Evolutionary conservation across 2,113 vertebrate species (phyloP), one percentile per base, ranked within the genome.

Genomic region (Bambusicola thoracicus): DNA sequence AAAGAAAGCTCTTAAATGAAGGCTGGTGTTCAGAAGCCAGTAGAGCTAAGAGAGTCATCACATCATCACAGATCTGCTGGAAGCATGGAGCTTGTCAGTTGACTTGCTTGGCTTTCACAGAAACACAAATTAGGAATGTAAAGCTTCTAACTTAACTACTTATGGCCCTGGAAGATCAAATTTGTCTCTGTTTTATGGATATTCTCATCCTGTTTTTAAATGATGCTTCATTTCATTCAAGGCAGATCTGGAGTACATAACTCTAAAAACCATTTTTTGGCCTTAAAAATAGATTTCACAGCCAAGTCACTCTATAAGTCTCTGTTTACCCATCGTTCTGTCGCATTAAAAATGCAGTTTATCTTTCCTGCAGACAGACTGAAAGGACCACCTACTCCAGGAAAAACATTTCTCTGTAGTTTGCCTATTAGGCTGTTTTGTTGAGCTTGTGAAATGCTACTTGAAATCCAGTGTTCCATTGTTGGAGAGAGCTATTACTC

Each of bases 1-100:
- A 92, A 93, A 82, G 91, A 75, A 89, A 87, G 83, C 93, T 89
- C 93, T 93, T 91, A 80, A 89, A 93, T 48, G 79, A 85, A 83
- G 68, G 82, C 79, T 85, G 61, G 76, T 74, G 84, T 78, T 91
- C 85, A 85, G 87, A 48, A 87, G 91, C 51, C 72, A 56, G 59
- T 16, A 17, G 76, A 93, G 77, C 61, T 32, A 27, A 27, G 25
- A 68, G 61, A 78, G 51, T 30, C 84, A 70, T 56, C 82, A 67
- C 86, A 81, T 0, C 67, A 84, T 63, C 75, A 2, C 81, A 56
- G 84, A 51, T 85, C 63, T 91, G 63, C 85, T 85, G 21, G 74
- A 56, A 91, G 18, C 1, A 2, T 46, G 79, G 20, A 67, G n/a
- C 73, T 75, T 66, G 85, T 49, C 76, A 78, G 46, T 11, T 68